Base-by-base conservation (phyloP, 2,113 vertebrate species). In the Spea multiplicata region DNA sequence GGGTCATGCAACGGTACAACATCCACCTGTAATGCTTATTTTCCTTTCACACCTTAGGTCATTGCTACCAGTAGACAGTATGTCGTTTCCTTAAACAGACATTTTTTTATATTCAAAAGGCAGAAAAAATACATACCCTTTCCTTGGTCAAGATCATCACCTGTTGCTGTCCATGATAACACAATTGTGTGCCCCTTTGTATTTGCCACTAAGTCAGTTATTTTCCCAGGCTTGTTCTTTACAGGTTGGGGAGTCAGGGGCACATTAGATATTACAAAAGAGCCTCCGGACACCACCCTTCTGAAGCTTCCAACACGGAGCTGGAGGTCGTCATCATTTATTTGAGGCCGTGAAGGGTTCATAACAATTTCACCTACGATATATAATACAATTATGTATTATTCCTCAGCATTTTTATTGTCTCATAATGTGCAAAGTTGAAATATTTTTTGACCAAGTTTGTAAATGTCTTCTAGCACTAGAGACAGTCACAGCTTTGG, bases 141-240 rank as follows among this genome's bases (percentile, higher is more conserved):
- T 5, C 88, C 88, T 59, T 86, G 83, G 69, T 93, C 91, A 4
- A 84, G 84, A 77, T 91, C 76, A 14, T 84, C 88, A 74, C 89
- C 91, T 44, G 88, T 83, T 45, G 88, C 88, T 44, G 89, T 91
- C 90, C 89, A 89, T 4, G 64, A 86, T 6, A 91, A 84, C 72
- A 73, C 17, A 52, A 93, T 73, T 3, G 75, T 44, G 17, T 88
- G 67, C 17, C 85, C 83, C 17, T 76, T 69, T 52, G 73, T 71
- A 53, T 79, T 65, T 47, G 88, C 87, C 44, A 83, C 81, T 59
- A 91, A 83, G 81, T 91, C 86, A 80, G 61, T 86, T 71, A 92
- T 86, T 86, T 78, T 89, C 76, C 86, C 86, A 0, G 87, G 91
- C 44, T 88, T 89, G 66, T 88, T 87, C 5, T 81, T 45, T 4